These are phyloP conservation scores for Eulemur mongoz DNA, from an alignment of 2,797 vertebrate species.

Conservation along the genomic window DNA sequence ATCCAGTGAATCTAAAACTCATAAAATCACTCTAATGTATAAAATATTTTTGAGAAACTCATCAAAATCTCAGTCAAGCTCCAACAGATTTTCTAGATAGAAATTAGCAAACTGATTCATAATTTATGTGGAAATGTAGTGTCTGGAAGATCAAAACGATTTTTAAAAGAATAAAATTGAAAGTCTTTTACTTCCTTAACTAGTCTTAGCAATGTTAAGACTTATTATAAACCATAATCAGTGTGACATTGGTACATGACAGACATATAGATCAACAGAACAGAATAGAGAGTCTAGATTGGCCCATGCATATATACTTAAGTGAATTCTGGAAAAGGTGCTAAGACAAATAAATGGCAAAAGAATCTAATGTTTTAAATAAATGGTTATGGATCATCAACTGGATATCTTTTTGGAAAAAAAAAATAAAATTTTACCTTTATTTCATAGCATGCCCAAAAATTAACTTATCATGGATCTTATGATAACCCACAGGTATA, in stretches of 20 bases:
- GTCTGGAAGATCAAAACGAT: background rate
- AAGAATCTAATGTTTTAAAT: background rate
- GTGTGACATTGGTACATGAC: background rate
- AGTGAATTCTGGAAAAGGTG: background rate
- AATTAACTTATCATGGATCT: background rate
- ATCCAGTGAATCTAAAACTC: background rate
- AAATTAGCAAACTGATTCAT: background rate
- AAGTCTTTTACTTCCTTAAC: background rate
- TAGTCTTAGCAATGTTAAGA: background rate
- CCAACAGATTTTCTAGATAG: background rate
- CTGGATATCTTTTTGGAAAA: background rate
- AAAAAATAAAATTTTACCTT: background rate
- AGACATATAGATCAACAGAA: background rate
- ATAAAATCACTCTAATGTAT: background rate
- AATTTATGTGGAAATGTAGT: background rate
- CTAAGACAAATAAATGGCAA: background rate
- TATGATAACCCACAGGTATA: background rate
- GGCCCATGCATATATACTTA: background rate
- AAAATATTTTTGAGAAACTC: background rate
- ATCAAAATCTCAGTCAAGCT: background rate
- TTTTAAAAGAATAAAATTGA: background rate
- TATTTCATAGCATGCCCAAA: background rate
- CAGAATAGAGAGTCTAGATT: background rate
- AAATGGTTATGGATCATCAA: background rate
- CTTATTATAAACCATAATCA: background rate